phyloP scores from a whole-genome alignment of 1,140 invertebrate species.

The Sminthurinus signatus region DNA sequence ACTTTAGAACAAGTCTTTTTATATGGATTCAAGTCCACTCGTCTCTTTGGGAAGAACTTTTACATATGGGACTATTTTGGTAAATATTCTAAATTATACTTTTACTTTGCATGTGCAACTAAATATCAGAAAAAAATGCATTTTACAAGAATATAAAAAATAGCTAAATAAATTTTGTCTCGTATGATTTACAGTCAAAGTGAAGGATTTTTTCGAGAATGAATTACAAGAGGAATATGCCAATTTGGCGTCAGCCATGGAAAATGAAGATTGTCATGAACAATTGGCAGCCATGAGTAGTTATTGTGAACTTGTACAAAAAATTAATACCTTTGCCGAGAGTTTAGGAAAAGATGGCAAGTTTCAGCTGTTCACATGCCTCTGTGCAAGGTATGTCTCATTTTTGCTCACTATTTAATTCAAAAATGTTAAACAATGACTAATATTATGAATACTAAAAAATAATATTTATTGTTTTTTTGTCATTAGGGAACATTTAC shows the following conservation, averaged over 20 bases:
- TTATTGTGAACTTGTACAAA: conserved; percentile 70
- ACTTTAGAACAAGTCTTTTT: conserved; percentile 91
- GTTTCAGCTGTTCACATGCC: conserved; percentile 92
- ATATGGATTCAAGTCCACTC: conserved; percentile 82
- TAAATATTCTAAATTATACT: conserved; percentile 48
- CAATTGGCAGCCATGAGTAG: conserved; percentile 56
- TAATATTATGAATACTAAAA: neutral
- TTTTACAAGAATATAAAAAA: no score
- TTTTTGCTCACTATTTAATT: neutral
- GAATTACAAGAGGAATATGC: conserved; percentile 46
- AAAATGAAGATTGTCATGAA: conserved; percentile 46
- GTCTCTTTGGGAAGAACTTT: conserved; percentile 87
- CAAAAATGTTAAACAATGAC: neutral
- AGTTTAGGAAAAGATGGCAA: conserved; percentile 95
- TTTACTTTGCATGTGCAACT: neutral
- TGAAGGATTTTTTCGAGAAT: conserved; percentile 74
- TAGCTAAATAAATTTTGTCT: no score
- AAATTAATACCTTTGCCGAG: conserved; percentile 75
- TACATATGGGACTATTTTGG: conserved; percentile 98
- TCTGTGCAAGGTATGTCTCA: conserved; percentile 65
- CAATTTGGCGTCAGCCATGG: conserved; percentile 46
- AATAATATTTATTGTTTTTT: conserved; percentile 19
- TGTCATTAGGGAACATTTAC: conserved; percentile 74
- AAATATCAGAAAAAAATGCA: neutral
- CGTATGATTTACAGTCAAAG: conserved; percentile 64